A percentile compares a stretch with the other conserved stretches of the same genome.
These are phyloP conservation scores for Hyalella azteca DNA, from an alignment of 2,888 invertebrate genomes.

Conservation along the genomic window DNA sequence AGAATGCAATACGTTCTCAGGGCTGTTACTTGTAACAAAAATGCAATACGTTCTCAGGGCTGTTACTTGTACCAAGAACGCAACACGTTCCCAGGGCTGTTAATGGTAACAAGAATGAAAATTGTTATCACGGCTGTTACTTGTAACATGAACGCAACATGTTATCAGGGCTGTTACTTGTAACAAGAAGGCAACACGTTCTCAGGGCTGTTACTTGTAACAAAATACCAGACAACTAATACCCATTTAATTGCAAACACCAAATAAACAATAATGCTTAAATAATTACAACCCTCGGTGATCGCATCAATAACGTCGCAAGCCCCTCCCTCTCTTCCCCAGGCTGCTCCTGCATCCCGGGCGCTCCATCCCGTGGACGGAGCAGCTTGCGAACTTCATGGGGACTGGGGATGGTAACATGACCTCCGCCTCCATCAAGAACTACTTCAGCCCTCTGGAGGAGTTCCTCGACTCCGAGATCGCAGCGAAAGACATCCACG, in stretches of 20 bases:
- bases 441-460: conserved; percentile 66
- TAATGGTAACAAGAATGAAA: too few species aligned
- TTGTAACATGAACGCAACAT: too few species aligned
- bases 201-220: not conserved
- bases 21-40: not conserved
- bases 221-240: not conserved
- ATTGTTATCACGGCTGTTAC: too few species aligned
- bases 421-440: conserved; percentile 64
- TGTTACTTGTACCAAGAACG: not conserved
- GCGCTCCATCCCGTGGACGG: conserved; percentile 67
- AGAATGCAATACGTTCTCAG: not conserved
- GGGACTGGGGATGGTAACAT: conserved; percentile 64
- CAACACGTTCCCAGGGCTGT: too few species aligned
- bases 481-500: conserved; percentile 61
- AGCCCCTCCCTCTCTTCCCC: not conserved
- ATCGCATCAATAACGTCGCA: too few species aligned
- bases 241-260: not conserved
- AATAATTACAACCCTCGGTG: too few species aligned
- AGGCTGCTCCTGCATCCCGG: conserved; percentile 65
- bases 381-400: conserved; percentile 71
- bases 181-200: not conserved
- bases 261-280: too few species aligned
- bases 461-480: conserved; percentile 65
- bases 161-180: not conserved
- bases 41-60: not conserved